Conservation (phyloP, 2,113 vertebrate genomes). For the Ageneiosus marmoratus region DNA sequence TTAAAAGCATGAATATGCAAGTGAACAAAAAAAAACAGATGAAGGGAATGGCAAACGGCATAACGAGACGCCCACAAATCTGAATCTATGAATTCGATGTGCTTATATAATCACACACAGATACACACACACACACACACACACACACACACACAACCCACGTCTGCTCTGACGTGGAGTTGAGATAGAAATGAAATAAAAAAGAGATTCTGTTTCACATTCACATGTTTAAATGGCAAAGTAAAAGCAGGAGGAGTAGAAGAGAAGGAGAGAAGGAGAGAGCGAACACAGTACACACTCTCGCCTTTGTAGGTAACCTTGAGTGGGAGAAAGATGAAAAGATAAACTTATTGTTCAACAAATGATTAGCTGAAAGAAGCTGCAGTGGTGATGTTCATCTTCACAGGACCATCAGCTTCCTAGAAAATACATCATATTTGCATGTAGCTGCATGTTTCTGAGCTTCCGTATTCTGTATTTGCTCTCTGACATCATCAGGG, state of each 20-base stretch:
- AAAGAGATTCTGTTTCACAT: neutral
- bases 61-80: neutral
- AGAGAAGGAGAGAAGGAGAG: neutral
- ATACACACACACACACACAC: conserved; percentile 15
- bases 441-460: neutral
- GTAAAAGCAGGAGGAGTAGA: neutral
- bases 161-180: neutral
- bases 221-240: neutral
- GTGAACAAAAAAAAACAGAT: neutral
- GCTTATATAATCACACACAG: neutral
- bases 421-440: no score
- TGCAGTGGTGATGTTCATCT: neutral
- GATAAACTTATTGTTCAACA: neutral
- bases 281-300: neutral
- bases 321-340: neutral
- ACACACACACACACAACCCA: conserved; percentile 5
- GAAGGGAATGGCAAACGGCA: neutral
- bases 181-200: neutral
- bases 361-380: neutral
- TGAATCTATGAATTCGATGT: neutral
- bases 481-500: no score
- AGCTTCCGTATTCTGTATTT: neutral
- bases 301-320: neutral
- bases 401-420: neutral
- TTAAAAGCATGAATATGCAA: neutral